Evolutionary conservation across 2,888 invertebrate species (phyloP).

Genomic region (Odiellus spinosus): DNA sequence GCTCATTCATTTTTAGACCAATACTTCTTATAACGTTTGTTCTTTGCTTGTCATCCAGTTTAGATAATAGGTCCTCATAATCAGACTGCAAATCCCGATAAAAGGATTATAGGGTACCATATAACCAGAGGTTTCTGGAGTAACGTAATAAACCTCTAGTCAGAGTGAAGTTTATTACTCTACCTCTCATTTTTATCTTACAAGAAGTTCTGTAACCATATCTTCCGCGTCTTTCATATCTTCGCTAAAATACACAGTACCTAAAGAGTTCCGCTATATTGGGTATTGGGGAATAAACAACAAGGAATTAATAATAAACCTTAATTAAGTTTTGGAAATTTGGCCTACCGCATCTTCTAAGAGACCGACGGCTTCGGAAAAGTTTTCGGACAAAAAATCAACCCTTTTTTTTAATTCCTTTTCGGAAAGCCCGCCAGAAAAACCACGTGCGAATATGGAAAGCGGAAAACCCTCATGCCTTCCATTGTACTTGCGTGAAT

Average conservation of each 20-base stretch:
- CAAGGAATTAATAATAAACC: too few relatives aligned
- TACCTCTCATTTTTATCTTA: conserved; percentile 2
- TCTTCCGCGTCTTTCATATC: conserved; percentile 26
- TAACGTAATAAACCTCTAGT: too few relatives aligned
- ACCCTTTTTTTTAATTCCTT: conserved; percentile 13
- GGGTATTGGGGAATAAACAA: too few relatives aligned
- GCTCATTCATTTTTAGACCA: conserved; percentile 25
- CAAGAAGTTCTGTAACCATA: conserved; percentile 23
- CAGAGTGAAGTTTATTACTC: too few relatives aligned
- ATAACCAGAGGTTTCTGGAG: too few relatives aligned
- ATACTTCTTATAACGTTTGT: conserved; percentile 22
- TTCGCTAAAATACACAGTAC: conserved; percentile 27
- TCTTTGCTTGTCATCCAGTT: conserved; percentile 22
- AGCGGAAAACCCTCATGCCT: background rate
- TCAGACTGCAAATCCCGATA: conserved; percentile 9
- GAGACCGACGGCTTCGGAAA: conserved; percentile 18
- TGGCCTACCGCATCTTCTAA: conserved; percentile 18
- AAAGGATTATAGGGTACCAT: too few relatives aligned
- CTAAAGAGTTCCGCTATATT: conserved; percentile 22
- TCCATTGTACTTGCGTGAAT: background rate
- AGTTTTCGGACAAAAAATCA: conserved; percentile 17
- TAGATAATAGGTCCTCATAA: conserved; percentile 21
- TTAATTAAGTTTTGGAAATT: background rate
- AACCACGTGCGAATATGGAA: background rate
- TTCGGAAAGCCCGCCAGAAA: background rate